A percentile compares a stretch with the other conserved stretches of the same genome.
These are phyloP conservation scores for Rallus limicola DNA, from an alignment of 2,113 vertebrate species.

Conservation along the genomic window DNA sequence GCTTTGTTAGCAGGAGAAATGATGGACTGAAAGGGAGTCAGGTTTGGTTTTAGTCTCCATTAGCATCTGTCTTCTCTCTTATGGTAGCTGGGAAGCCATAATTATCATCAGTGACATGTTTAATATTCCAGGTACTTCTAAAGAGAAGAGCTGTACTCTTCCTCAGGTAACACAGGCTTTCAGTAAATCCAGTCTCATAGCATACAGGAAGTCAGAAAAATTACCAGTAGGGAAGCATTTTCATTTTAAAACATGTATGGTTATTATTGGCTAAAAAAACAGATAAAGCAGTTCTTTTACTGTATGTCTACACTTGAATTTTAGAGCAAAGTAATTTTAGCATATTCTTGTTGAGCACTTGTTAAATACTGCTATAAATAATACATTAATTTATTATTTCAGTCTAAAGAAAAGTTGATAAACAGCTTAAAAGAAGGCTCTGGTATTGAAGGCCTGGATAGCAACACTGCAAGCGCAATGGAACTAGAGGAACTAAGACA, in stretches of 20 bases:
- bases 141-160: not conserved
- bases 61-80: not conserved
- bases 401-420: slow-evolving; percentile 99
- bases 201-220: not conserved
- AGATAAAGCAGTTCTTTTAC: not conserved
- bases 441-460: slow-evolving; percentile 89
- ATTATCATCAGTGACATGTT: not conserved
- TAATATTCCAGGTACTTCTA: not conserved
- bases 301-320: not conserved
- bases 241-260: not conserved
- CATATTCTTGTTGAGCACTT: not conserved
- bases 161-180: not conserved
- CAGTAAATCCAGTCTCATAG: not conserved
- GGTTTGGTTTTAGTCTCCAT: not conserved
- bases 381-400: not conserved
- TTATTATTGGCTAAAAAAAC: not conserved
- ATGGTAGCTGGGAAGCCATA: not conserved
- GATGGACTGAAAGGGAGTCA: not conserved
- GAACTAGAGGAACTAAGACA: slow-evolving; percentile 94
- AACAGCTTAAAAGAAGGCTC: slow-evolving; percentile 98
- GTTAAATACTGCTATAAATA: not conserved
- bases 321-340: not conserved
- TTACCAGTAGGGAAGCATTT: not conserved
- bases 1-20: not conserved
- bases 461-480: slow-evolving; percentile 76